Base-by-base conservation (phyloP, 2,797 vertebrate species). In the Tangara arthus region DNA sequence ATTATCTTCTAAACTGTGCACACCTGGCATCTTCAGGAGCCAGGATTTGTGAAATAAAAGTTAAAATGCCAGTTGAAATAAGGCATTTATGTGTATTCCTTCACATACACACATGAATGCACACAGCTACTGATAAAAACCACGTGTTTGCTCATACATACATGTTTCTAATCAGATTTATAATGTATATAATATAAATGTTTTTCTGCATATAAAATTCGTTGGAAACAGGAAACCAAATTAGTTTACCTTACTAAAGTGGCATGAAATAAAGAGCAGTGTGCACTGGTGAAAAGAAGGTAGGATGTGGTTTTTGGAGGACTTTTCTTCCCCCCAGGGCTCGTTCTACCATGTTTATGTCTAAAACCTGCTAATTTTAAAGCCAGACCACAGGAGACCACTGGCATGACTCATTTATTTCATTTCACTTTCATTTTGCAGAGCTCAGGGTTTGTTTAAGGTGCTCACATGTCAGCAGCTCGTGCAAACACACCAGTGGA, bases 381-480 rank as follows among this genome's bases (percentile, higher is more conserved):
- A 95, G 84, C 17, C 84, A 49, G 52, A 30, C 80, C 46, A 23
- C 46, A 64, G 64, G 70, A 82, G 37, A 52, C 55, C 42, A 53
- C 53, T 64, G 27, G 57, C 23, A 57, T 1, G 9, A 32, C 46
- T 72, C 37, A 53, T n/a, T 83, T 53, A 24, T 80, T 87, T 82
- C 12, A 83, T 93, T 91, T 92, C 92, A 88, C 80, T 94, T 93
- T 91, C 87, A 9, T 83, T 96, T 83, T 81, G 65, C 53, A 34
- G 20, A 64, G 85, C 61, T 87, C 47, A 59, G 8, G 66, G 39
- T 50, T 60, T 82, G 87, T 53, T 89, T 41, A 37, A 42, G 17
- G 12, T 8, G 19, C 60, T 55, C 10, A 42, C 57, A 7, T 19
- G 57, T 46, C 59, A 65, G 77, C 55, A 47, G 77, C 55, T 69